phyloP scores from a whole-genome alignment of 2,888 invertebrate genomes.

The Andrena dorsata region DNA sequence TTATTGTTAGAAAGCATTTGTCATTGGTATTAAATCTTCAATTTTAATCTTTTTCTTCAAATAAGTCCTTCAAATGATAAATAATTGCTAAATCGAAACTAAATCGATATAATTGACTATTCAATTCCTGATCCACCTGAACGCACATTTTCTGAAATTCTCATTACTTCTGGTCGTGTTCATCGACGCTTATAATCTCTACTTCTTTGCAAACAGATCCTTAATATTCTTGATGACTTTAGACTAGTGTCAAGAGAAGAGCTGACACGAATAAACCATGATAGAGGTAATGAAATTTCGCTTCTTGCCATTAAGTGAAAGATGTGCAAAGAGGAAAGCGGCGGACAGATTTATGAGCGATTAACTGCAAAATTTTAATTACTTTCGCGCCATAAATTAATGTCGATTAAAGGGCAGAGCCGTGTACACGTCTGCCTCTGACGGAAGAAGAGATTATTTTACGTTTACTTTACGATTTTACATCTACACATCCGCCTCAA shows the following conservation, averaged over 20 bases:
- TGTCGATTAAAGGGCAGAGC: constrained; percentile 19
- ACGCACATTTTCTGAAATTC: no score
- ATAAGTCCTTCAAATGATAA: no score
- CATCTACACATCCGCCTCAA: constrained; percentile 10
- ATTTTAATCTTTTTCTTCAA: no score
- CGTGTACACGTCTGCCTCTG: constrained; percentile 6
- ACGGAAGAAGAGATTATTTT: constrained; percentile 13
- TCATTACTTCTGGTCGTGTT: no score
- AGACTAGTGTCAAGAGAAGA: not conserved
- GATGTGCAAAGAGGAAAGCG: constrained; percentile 1
- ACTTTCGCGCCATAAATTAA: constrained; percentile 34
- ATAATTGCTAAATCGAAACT: no score
- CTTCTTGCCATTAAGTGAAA: not conserved
- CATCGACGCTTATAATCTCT: no score
- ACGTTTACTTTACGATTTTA: constrained; percentile 32
- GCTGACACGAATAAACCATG: not conserved
- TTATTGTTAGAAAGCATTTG: no score
- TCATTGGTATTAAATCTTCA: no score
- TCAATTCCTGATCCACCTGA: no score
- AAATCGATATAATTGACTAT: no score
- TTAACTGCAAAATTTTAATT: constrained; percentile 45
- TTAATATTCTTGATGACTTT: not conserved
- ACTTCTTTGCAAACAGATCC: no score
- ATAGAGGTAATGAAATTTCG: no score
- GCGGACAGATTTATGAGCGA: constrained; percentile 18